phyloP scores from a whole-genome alignment of 2,797 vertebrate genomes.

The Acrossocheilus wenchowensis region DNA sequence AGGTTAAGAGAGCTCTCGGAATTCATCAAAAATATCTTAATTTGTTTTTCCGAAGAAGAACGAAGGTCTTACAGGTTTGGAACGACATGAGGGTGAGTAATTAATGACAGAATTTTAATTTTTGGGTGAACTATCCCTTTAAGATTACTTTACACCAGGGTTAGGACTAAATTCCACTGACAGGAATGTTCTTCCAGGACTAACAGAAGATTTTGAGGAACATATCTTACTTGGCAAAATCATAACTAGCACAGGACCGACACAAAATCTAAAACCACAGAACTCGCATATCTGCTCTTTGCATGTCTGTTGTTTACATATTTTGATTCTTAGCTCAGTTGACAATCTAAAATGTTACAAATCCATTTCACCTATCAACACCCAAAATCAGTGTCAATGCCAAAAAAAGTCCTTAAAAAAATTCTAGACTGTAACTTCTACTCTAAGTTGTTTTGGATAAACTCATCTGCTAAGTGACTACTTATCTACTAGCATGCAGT shows the following conservation, averaged over 20 bases:
- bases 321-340: background rate
- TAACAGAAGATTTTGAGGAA: too few relatives aligned
- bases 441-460: background rate
- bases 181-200: background rate
- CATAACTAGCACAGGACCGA: background rate
- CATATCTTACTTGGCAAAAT: too few relatives aligned
- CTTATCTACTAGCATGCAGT: slow-evolving; percentile 3
- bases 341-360: background rate
- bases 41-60: too few relatives aligned
- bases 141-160: background rate
- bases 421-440: too few relatives aligned
- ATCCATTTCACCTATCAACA: background rate
- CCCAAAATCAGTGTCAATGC: background rate
- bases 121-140: background rate
- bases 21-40: too few relatives aligned
- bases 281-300: background rate
- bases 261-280: too few relatives aligned
- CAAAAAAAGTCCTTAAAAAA: background rate
- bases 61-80: too few relatives aligned
- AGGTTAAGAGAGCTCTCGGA: too few relatives aligned
- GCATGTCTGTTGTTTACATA: background rate
- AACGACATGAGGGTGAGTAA: too few relatives aligned
- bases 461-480: background rate
- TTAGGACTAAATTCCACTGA: background rate
- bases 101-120: too few relatives aligned